Percentiles rank a stretch among this genome's conserved stretches.
phyloP scores from a whole-genome alignment of 2,888 invertebrate species.

The Acanthacorydalis orientalis region DNA sequence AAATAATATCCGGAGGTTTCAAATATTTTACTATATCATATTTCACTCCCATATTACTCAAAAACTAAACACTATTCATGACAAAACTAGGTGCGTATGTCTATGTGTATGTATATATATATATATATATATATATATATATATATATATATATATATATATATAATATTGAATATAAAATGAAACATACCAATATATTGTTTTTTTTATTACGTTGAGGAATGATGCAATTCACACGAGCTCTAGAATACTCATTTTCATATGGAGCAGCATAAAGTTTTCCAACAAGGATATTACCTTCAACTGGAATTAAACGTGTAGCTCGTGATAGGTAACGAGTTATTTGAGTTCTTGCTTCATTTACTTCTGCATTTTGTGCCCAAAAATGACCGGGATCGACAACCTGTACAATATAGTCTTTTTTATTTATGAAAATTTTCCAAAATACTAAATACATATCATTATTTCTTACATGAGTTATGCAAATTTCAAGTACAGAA shows the following conservation, averaged over 20 bases:
- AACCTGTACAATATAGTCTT: conserved; percentile 34
- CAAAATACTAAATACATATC: conserved; percentile 6
- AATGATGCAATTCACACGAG: conserved; percentile 29
- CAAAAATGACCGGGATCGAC: conserved; percentile 51
- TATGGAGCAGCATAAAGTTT: conserved; percentile 41
- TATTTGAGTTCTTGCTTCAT: conserved; percentile 17
- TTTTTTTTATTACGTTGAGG: conserved; percentile 24
- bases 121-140: no score
- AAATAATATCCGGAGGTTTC: no score
- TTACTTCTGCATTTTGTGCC: conserved; percentile 38
- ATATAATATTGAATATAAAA: not conserved
- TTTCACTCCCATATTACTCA: no score
- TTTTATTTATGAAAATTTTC: no score
- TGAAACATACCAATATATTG: not conserved
- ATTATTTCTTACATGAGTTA: conserved; percentile 37
- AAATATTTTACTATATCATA: no score
- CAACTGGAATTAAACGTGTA: conserved; percentile 15
- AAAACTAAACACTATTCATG: no score
- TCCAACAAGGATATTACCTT: conserved; percentile 24
- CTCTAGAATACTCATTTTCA: conserved; percentile 37
- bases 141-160: no score
- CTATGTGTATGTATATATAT: no score
- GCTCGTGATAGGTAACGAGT: conserved; percentile 26
- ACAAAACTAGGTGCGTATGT: no score
- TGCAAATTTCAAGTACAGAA: conserved; percentile 32